Evolutionary conservation across 2,113 vertebrate species (phyloP).

Genomic region (Aplodontia rufa): DNA sequence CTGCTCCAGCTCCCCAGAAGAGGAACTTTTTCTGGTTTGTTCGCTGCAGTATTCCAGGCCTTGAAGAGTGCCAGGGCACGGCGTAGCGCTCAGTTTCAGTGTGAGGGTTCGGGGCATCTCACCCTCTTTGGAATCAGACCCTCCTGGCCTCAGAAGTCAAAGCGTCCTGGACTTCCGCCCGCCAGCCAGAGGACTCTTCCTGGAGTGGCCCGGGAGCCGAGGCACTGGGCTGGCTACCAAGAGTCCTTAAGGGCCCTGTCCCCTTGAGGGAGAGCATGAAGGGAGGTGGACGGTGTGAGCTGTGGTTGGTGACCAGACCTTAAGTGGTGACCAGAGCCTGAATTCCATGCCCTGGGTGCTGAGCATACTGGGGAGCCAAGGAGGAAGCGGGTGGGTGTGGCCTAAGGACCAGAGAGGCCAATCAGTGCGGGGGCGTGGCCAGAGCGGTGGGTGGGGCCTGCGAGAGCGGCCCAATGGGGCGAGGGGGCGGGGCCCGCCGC

Average conservation of each 20-base stretch:
- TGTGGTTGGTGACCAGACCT: not conserved
- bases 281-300: not conserved
- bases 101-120: too few species aligned
- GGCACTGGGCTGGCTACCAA: not conserved
- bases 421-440: not conserved
- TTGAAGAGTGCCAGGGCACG: not conserved
- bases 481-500: not conserved
- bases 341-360: too few species aligned
- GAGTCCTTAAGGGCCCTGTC: not conserved
- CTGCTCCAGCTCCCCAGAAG: too few species aligned
- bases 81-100: accelerated
- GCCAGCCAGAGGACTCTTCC: not conserved
- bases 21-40: not conserved
- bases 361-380: not conserved
- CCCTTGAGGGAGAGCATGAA: not conserved
- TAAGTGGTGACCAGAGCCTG: not conserved
- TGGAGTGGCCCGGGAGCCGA: not conserved
- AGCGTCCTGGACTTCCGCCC: not conserved
- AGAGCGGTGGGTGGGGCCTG: accelerated
- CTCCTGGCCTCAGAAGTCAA: not conserved
- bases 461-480: not conserved
- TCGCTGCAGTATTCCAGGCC: not conserved
- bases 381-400: not conserved
- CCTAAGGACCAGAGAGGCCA: not conserved
- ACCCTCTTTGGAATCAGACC: not conserved